These are phyloP conservation scores for Strigops habroptila DNA, from an alignment of 2,113 vertebrate genomes.

Conservation along the genomic window DNA sequence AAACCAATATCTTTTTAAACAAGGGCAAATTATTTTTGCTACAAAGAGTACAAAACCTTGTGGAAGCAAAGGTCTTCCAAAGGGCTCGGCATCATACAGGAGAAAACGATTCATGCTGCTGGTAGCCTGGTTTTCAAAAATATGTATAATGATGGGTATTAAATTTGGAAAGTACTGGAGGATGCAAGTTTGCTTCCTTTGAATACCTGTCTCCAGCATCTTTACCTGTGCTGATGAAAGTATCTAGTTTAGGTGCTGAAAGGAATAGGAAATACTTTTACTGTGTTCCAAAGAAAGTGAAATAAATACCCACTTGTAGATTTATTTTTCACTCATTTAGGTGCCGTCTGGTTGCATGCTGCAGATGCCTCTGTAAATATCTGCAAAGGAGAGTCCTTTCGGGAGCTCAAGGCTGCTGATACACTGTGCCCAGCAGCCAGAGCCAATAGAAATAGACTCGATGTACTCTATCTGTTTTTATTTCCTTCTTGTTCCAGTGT, in stretches of 20 bases:
- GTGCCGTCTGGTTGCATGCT: background rate
- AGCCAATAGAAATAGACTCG: background rate
- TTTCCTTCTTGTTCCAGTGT: background rate
- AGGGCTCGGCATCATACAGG: background rate
- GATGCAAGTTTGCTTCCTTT: background rate
- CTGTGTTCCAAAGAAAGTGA: conserved; percentile 13
- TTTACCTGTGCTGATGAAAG: background rate
- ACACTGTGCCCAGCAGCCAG: background rate
- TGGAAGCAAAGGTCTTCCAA: background rate
- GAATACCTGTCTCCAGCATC: background rate
- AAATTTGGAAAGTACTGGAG: background rate
- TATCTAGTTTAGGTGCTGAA: background rate
- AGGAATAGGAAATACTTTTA: conserved; percentile 9
- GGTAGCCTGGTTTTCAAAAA: background rate
- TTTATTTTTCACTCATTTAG: conserved; percentile 50
- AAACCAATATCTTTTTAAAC: background rate
- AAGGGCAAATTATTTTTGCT: background rate
- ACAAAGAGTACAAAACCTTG: background rate
- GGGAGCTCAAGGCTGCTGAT: background rate
- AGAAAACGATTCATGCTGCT: background rate
- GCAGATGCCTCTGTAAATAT: conserved; percentile 16
- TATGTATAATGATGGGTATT: background rate
- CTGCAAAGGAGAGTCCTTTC: background rate
- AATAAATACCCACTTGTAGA: background rate
- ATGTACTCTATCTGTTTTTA: background rate